These are phyloP conservation scores for Tachuris rubrigastra DNA, from an alignment of 2,113 vertebrate genomes.

Conservation along the genomic window DNA sequence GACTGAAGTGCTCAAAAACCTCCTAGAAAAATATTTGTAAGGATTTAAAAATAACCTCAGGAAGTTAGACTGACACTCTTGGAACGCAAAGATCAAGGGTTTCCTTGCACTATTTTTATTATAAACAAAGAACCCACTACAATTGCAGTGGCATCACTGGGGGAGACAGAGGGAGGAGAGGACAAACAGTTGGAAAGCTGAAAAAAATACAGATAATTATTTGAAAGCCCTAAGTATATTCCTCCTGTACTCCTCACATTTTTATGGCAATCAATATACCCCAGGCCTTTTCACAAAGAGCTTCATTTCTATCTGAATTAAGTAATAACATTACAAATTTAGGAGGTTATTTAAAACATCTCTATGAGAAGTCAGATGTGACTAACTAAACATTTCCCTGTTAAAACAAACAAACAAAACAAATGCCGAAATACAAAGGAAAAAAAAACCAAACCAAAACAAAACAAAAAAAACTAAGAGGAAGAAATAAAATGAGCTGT, in stretches of 20 bases:
- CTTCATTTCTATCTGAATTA: background rate
- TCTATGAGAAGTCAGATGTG: background rate
- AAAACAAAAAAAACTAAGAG: background rate
- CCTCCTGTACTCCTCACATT: background rate
- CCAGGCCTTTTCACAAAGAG: background rate
- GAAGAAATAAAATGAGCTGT: slow-evolving; percentile 17
- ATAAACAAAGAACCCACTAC: slow-evolving; percentile 31
- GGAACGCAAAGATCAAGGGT: slow-evolving; percentile 53
- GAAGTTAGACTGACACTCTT: slow-evolving; percentile 14
- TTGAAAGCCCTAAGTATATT: background rate
- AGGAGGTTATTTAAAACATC: background rate
- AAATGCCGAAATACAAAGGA: background rate
- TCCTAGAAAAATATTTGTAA: slow-evolving; percentile 39
- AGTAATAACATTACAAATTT: background rate
- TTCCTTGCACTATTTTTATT: slow-evolving; percentile 52
- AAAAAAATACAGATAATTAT: background rate
- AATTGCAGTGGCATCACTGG: slow-evolving; percentile 21
- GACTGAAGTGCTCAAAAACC: background rate
- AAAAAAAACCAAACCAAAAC: background rate
- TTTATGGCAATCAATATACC: background rate
- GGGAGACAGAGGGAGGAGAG: slow-evolving; percentile 6
- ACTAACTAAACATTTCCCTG: background rate
- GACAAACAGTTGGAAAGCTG: slow-evolving; percentile 14
- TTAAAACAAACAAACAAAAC: background rate
- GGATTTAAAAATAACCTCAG: slow-evolving; percentile 46